Conservation (phyloP, 2,888 invertebrate species). For the Dilophus febrilis region DNA sequence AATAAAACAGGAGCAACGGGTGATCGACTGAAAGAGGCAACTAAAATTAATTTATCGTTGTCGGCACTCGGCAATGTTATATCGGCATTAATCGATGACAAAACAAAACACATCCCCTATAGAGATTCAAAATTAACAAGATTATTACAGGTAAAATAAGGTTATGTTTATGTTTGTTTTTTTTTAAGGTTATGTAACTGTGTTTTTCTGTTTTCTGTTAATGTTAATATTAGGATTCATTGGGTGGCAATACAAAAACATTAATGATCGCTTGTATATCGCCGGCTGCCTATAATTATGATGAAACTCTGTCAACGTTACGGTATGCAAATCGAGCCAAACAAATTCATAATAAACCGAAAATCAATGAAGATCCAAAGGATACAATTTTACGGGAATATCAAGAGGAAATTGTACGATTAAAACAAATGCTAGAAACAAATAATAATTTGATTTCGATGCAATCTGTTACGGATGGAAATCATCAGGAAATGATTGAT, state of each 20-base stretch:
- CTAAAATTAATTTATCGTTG: slow-evolving; percentile 74
- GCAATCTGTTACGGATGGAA: slow-evolving; percentile 17
- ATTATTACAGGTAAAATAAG: slow-evolving; percentile 43
- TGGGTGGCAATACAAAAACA: slow-evolving; percentile 78
- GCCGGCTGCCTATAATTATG: slow-evolving; percentile 66
- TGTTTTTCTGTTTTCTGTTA: slow-evolving; percentile 1
- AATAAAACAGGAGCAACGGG: slow-evolving; percentile 72
- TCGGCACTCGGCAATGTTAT: slow-evolving; percentile 82
- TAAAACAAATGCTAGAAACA: slow-evolving; percentile 33
- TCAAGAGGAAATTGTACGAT: slow-evolving; percentile 62
- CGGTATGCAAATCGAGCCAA: slow-evolving; percentile 74
- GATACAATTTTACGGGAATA: slow-evolving; percentile 72
- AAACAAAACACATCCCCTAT: slow-evolving; percentile 63
- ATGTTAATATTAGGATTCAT: slow-evolving; percentile 39
- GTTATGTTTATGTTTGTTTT: slow-evolving; percentile 2
- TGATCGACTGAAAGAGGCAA: slow-evolving; percentile 70
- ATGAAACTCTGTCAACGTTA: slow-evolving; percentile 66
- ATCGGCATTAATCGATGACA: slow-evolving; percentile 68
- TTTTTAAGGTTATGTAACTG: slow-evolving; percentile 1
- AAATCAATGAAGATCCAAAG: slow-evolving; percentile 79
- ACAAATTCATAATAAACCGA: slow-evolving; percentile 70
- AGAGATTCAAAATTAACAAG: slow-evolving; percentile 74
- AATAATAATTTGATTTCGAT: slow-evolving; percentile 35
- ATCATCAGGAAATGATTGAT: neutral
- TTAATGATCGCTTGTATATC: slow-evolving; percentile 77